These are phyloP conservation scores for Catamblyrhynchus diadema DNA, from an alignment of 2,797 vertebrate species.

Conservation along the genomic window DNA sequence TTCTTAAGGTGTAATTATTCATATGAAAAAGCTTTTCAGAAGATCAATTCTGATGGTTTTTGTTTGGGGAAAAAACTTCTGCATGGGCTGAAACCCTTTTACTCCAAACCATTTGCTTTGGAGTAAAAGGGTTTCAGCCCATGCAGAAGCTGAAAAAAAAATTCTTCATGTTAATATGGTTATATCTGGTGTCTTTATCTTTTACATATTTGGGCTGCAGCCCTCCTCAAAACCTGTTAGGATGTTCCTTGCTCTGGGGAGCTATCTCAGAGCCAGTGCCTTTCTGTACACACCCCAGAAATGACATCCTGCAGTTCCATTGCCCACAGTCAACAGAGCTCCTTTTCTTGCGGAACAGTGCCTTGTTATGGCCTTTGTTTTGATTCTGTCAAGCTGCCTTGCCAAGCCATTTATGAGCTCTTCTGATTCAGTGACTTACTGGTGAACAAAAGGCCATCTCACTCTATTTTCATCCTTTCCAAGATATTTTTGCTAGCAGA, in stretches of 20 bases:
- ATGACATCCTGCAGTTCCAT: neutral
- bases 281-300: neutral
- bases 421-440: neutral
- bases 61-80: neutral
- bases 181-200: neutral
- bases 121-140: neutral
- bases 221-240: neutral
- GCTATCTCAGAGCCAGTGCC: neutral
- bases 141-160: neutral
- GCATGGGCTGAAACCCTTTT: too few species aligned
- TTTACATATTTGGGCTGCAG: neutral
- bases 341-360: neutral
- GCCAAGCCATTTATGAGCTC: neutral
- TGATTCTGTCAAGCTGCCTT: neutral
- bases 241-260: neutral
- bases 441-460: neutral
- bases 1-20: neutral
- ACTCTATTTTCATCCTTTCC: neutral
- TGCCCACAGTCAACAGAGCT: neutral
- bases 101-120: neutral
- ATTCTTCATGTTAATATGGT: neutral
- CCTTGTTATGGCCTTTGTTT: neutral
- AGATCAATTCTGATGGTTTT: neutral
- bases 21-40: neutral
- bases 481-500: neutral